A percentile compares a stretch with the other conserved stretches of the same genome.
Conservation (phyloP, 2,888 invertebrate genomes). For the Notodonta dromedarius region DNA sequence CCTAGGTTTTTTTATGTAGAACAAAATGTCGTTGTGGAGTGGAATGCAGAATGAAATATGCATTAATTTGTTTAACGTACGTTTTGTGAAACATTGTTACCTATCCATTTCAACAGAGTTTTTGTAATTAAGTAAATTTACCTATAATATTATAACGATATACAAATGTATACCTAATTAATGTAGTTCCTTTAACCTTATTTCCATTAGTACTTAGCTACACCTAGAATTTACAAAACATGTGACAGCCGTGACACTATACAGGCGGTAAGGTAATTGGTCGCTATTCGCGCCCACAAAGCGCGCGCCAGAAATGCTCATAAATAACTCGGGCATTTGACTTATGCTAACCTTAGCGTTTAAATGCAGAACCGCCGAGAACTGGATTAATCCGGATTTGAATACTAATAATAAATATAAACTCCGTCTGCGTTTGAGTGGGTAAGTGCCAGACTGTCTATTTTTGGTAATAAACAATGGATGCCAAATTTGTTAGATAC, state of each 20-base stretch:
- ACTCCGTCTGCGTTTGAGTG: conserved; percentile 4
- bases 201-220: too few relatives aligned
- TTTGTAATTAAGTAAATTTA: too few relatives aligned
- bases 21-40: too few relatives aligned
- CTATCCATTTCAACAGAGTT: too few relatives aligned
- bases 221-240: neutral
- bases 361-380: conserved; percentile 4
- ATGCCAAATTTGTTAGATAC: too few relatives aligned
- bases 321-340: conserved; percentile 7
- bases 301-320: conserved; percentile 5
- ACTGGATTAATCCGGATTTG: conserved; percentile 5
- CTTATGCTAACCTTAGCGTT: conserved; percentile 10
- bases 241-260: neutral
- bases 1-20: too few relatives aligned
- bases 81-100: too few relatives aligned
- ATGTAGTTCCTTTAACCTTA: too few relatives aligned
- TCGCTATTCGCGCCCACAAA: conserved; percentile 2
- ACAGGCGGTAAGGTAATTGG: neutral
- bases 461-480: neutral
- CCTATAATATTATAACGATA: too few relatives aligned
- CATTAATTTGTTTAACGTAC: too few relatives aligned
- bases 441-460: neutral
- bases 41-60: too few relatives aligned
- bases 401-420: conserved; percentile 3
- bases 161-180: too few relatives aligned